phyloP scores from a whole-genome alignment of 2,797 vertebrate species.

The Micrastur ruficollis region DNA sequence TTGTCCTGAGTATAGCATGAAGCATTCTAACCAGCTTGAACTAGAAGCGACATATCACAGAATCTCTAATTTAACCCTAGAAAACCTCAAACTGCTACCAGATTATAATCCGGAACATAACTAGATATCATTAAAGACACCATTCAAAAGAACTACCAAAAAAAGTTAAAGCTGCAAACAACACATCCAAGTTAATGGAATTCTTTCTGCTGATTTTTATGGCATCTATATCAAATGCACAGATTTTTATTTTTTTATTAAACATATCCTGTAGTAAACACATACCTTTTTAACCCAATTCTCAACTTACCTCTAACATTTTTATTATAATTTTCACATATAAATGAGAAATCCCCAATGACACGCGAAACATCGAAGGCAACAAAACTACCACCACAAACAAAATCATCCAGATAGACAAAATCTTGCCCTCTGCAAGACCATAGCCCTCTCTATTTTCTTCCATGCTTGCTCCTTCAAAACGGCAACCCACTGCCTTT shows the following conservation, averaged over 20 bases:
- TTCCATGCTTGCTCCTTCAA: conserved; percentile 30
- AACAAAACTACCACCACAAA: conserved; percentile 17
- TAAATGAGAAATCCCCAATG: conserved; percentile 37
- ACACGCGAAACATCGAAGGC: conserved; percentile 21
- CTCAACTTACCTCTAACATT: conserved; percentile 46
- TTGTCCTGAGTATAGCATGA: background rate
- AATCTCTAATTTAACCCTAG: background rate
- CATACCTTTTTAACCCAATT: background rate
- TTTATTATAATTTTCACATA: conserved; percentile 39
- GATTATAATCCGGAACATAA: background rate
- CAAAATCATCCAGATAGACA: background rate
- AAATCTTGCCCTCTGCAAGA: background rate
- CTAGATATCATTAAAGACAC: background rate
- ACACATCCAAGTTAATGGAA: background rate
- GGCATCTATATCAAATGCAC: background rate
- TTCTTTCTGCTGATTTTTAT: background rate
- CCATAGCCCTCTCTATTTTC: background rate
- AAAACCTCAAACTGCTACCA: background rate
- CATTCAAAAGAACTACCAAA: background rate
- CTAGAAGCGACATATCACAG: background rate
- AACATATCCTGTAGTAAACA: background rate
- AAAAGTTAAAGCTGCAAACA: background rate
- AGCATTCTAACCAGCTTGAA: background rate
- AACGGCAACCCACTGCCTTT: background rate
- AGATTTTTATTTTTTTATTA: background rate